A percentile compares a stretch with the other conserved stretches of the same genome.
phyloP scores from a whole-genome alignment of 2,888 invertebrate genomes.

The Allygus modestus region DNA sequence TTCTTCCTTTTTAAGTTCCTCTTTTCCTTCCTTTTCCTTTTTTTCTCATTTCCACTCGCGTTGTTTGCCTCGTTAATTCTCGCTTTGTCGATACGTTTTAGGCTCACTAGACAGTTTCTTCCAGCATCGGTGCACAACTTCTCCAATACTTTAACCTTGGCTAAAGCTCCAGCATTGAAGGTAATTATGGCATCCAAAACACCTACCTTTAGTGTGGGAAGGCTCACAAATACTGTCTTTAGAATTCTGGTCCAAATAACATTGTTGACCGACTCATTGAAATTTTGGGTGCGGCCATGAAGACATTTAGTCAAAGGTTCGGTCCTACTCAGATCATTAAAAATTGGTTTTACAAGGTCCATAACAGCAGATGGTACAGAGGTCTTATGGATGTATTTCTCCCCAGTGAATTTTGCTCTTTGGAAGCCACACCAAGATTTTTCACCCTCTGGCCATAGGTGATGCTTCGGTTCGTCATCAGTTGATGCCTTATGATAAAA shows the following conservation, averaged over 20 bases:
- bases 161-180: conserved; percentile 13
- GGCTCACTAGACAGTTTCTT: conserved; percentile 40
- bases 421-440: background rate
- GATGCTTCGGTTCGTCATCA: conserved; percentile 6
- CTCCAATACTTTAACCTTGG: conserved; percentile 28
- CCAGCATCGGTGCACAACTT: conserved; percentile 33
- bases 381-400: background rate
- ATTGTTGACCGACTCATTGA: conserved; percentile 10
- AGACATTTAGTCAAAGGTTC: conserved; percentile 11
- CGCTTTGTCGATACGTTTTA: conserved; percentile 30
- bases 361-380: background rate
- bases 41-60: background rate
- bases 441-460: background rate
- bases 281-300: conserved; percentile 27
- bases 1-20: too few relatives aligned
- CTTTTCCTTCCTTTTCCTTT: conserved; percentile 35
- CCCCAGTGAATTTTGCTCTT: background rate
- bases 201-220: conserved; percentile 13
- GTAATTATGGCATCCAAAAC: conserved; percentile 1
- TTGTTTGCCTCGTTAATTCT: conserved; percentile 1
- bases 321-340: background rate
- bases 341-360: conserved; percentile 21
- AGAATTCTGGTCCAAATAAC: background rate
- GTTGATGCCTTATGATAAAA: conserved; percentile 1
- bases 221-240: conserved; percentile 7